Evolutionary conservation across 2,797 vertebrate species (phyloP).

Genomic region (Clarias fuscus): DNA sequence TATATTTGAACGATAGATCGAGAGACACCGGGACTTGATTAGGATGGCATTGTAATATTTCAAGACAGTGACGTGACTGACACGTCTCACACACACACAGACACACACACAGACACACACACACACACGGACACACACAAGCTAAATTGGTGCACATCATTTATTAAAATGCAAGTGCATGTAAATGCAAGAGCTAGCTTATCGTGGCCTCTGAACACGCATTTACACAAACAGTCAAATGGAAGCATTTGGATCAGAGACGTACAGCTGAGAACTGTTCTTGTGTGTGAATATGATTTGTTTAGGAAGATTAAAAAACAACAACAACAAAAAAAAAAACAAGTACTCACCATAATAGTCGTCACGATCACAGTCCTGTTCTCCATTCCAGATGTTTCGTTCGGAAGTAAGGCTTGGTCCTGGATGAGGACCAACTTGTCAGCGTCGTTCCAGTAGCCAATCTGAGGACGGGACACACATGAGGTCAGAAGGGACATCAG

Average conservation of each 20-base stretch:
- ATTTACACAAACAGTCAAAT: slow-evolving; percentile 30
- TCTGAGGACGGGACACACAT: slow-evolving; percentile 70
- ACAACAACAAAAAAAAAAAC: background rate
- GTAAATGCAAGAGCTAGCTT: slow-evolving; percentile 31
- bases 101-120: slow-evolving; percentile 38
- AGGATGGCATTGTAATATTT: slow-evolving; percentile 28
- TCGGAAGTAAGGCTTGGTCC: slow-evolving; percentile 87
- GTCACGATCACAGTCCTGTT: slow-evolving; percentile 97
- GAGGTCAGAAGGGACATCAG: slow-evolving; percentile 20
- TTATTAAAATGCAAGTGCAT: slow-evolving; percentile 24
- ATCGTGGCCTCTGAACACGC: background rate
- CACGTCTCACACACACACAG: slow-evolving; percentile 37
- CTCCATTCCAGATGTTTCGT: slow-evolving; percentile 93
- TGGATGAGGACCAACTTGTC: slow-evolving; percentile 97
- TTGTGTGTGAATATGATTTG: slow-evolving; percentile 14
- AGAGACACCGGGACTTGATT: slow-evolving; percentile 20
- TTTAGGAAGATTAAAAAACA: background rate
- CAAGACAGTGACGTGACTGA: slow-evolving; percentile 46
- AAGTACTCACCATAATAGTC: slow-evolving; percentile 92
- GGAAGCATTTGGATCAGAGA: slow-evolving; percentile 49
- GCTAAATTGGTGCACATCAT: slow-evolving; percentile 4
- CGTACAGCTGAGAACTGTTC: slow-evolving; percentile 26
- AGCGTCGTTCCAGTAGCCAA: slow-evolving; percentile 98
- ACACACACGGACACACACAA: slow-evolving; percentile 28
- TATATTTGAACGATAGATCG: background rate